Evolutionary conservation across 92 coral and sea anemone genomes (phyloP).

Genomic region (Porites evermanni): DNA sequence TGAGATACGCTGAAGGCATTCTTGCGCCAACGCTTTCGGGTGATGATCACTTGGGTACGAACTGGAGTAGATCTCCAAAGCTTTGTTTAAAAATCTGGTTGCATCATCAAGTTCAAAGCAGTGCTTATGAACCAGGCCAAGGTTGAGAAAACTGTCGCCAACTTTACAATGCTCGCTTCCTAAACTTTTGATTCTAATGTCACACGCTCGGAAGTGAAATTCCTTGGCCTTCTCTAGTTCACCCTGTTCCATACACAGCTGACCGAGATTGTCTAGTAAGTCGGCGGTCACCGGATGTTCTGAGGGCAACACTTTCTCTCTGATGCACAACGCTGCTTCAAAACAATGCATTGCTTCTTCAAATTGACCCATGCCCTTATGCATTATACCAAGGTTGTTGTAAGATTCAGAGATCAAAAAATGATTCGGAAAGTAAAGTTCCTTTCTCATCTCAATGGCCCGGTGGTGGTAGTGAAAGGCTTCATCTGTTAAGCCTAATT

Average conservation of each 20-base stretch:
- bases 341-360: conserved; percentile 33
- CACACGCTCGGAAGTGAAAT: background rate
- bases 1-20: background rate
- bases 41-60: background rate
- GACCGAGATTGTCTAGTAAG: conserved; percentile 16
- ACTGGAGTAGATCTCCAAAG: background rate
- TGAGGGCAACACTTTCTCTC: background rate
- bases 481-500: background rate
- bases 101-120: background rate
- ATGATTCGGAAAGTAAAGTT: conserved; percentile 18
- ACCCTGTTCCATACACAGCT: conserved; percentile 26
- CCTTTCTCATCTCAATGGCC: conserved; percentile 25
- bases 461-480: background rate
- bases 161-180: conserved; percentile 2
- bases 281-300: conserved; percentile 22
- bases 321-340: conserved; percentile 4
- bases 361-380: conserved; percentile 22
- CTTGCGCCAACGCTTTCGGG: background rate
- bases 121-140: conserved; percentile 10
- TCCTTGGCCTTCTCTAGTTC: conserved; percentile 2
- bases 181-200: background rate
- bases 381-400: conserved; percentile 26
- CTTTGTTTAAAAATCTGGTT: background rate
- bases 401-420: conserved; percentile 31
- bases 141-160: background rate